Evolutionary conservation across 2,888 invertebrate species (phyloP), one percentile per base, ranked within the genome.

Genomic region (Rhodophaea formosa): DNA sequence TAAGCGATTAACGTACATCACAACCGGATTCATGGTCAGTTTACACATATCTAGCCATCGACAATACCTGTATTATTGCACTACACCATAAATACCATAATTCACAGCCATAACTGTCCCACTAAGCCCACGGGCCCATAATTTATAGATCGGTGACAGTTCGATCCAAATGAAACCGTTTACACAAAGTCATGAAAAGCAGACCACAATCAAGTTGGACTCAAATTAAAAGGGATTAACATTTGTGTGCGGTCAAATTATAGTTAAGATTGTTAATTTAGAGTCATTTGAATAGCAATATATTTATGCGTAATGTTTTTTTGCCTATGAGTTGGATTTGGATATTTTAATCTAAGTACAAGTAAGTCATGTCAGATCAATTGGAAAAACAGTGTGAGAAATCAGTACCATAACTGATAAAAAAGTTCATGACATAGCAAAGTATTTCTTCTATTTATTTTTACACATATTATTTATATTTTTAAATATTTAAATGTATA

Each of bases 81-180:
- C 15, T 29, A 30, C 17, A 16, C 51, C 32, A 51, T 51, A 51
- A 35, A 30, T 46, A 16, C 51, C 32, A 51, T 51, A 51, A 35
- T 51, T 51, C 35, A 35, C 35, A 16, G 35, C 16, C 35, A 17
- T 51, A 51, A 51, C 51, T 15, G 16, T 16, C 51, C 16, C 35
- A 51, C 65, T 83, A 82, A 84, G 84, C 82, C 71, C 68, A 65
- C 65, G 67, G 61, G 60, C 69, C 72, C 77, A 79, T 88, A 86
- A 86, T 86, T 88, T 86, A 85, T 82, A 69, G 73, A 75, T 68
- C 76, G 71, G 77, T 72, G 85, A 85, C 82, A 81, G 79, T 82
- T 73, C 72, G 73, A 82, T 80, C 72, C 71, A 75, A 79, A 82
- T 75, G 68, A 81, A 77, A 77, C 81, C 77, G 77, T 84, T 80